Percentiles rank a stretch among this genome's conserved stretches.
Conservation (phyloP, 2,113 vertebrate species). For the Nipponia nippon region DNA sequence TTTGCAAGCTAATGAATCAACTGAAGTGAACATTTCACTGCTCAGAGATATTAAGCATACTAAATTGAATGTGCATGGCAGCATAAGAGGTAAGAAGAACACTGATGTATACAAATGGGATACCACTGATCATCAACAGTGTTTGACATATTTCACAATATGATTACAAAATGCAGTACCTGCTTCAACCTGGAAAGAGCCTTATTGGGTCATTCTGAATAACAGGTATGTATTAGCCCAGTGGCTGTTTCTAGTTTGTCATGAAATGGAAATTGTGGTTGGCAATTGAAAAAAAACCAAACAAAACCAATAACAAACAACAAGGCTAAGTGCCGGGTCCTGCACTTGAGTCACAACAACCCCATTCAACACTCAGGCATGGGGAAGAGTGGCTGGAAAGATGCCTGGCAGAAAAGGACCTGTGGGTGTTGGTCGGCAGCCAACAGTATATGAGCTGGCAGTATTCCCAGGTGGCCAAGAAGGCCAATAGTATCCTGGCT, state of each 20-base stretch:
- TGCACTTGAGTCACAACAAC: not conserved
- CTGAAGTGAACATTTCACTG: not conserved
- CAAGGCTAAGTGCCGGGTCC: rapidly evolving
- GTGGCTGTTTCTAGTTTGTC: not conserved
- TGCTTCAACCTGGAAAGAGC: not conserved
- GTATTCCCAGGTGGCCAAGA: not conserved
- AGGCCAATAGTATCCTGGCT: no score
- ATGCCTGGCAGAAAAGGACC: not conserved
- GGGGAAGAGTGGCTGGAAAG: not conserved
- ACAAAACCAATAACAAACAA: not conserved
- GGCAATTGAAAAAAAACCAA: not conserved
- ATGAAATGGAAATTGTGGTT: not conserved
- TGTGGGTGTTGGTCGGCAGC: not conserved
- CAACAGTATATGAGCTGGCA: not conserved
- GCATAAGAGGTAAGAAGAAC: not conserved
- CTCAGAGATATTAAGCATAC: not conserved
- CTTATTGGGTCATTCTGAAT: not conserved
- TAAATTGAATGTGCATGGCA: not conserved
- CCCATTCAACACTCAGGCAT: not conserved
- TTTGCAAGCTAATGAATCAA: not conserved
- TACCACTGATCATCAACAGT: not conserved
- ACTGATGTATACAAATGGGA: not conserved
- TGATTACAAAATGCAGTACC: not conserved
- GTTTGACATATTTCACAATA: not conserved
- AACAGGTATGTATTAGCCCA: not conserved